Conservation (phyloP, 2,888 invertebrate genomes). For the Thelaira solivaga region DNA sequence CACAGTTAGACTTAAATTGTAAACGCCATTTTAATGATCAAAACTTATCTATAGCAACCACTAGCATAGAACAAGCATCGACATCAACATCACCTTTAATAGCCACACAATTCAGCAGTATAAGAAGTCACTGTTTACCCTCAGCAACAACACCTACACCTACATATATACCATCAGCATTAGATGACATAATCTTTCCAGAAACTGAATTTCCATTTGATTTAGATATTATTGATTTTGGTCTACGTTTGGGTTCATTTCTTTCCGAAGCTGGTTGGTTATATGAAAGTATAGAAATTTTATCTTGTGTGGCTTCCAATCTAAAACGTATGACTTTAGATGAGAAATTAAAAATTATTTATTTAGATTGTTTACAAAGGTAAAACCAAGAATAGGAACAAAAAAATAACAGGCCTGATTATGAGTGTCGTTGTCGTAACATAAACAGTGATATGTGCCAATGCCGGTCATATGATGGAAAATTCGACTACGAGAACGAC, state of each 20-base stretch:
- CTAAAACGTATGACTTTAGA: slow-evolving; percentile 80
- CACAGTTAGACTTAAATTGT: slow-evolving; percentile 46
- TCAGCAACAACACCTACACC: background rate
- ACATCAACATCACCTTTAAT: background rate
- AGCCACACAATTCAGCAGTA: background rate
- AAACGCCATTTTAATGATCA: slow-evolving; percentile 34
- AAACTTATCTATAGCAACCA: background rate
- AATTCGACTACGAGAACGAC: too few relatives aligned
- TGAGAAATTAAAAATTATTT: slow-evolving; percentile 81
- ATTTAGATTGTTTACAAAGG: slow-evolving; percentile 92
- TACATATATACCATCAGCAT: too few relatives aligned
- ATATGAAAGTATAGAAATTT: slow-evolving; percentile 84
- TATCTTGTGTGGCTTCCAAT: slow-evolving; percentile 83
- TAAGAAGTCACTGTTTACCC: background rate
- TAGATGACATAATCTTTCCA: slow-evolving; percentile 6
- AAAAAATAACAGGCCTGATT: too few relatives aligned
- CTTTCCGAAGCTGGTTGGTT: slow-evolving; percentile 94
- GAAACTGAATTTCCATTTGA: slow-evolving; percentile 62
- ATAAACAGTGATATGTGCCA: too few relatives aligned
- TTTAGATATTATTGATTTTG: slow-evolving; percentile 71
- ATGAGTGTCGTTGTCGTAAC: too few relatives aligned
- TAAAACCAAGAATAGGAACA: too few relatives aligned
- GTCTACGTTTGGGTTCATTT: slow-evolving; percentile 82
- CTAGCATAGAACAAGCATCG: background rate
- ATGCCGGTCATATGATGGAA: too few relatives aligned